These are phyloP conservation scores for Hybognathus amarus DNA, from an alignment of 2,797 vertebrate species.

Conservation along the genomic window DNA sequence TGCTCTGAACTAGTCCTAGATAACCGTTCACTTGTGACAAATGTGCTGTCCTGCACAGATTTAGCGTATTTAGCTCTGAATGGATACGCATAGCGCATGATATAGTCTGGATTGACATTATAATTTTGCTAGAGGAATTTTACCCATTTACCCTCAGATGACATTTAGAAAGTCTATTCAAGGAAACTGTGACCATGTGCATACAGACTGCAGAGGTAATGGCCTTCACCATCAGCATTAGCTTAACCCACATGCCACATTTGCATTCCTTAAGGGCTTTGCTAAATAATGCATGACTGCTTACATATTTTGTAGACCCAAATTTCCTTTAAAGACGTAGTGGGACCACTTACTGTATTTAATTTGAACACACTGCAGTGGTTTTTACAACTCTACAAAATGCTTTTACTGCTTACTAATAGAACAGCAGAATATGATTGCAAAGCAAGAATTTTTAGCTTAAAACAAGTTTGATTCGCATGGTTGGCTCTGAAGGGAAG, in stretches of 20 bases:
- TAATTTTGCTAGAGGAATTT: neutral
- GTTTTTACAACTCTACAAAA: neutral
- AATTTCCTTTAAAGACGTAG: neutral
- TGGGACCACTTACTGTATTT: neutral
- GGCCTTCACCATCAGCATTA: constrained; percentile 25
- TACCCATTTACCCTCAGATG: neutral
- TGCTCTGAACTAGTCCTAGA: constrained; percentile 19
- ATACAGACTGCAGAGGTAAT: constrained; percentile 10
- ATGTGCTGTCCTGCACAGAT: neutral
- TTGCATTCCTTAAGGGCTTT: constrained; percentile 45
- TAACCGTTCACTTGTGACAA: constrained; percentile 5
- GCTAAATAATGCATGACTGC: constrained; percentile 49
- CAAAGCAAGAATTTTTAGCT: neutral
- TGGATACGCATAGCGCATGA: constrained; percentile 14
- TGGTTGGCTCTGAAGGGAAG: neutral
- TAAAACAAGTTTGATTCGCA: neutral
- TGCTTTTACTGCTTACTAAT: neutral
- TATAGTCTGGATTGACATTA: neutral
- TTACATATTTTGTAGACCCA: constrained; percentile 13
- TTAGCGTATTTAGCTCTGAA: neutral
- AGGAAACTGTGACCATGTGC: constrained; percentile 7
- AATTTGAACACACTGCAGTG: neutral
- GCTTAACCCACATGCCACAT: constrained; percentile 34
- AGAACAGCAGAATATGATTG: neutral
- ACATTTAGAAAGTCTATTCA: constrained; percentile 34